These are phyloP conservation scores for Ypsolopha sequella DNA, from an alignment of 2,888 invertebrate genomes.

Conservation along the genomic window DNA sequence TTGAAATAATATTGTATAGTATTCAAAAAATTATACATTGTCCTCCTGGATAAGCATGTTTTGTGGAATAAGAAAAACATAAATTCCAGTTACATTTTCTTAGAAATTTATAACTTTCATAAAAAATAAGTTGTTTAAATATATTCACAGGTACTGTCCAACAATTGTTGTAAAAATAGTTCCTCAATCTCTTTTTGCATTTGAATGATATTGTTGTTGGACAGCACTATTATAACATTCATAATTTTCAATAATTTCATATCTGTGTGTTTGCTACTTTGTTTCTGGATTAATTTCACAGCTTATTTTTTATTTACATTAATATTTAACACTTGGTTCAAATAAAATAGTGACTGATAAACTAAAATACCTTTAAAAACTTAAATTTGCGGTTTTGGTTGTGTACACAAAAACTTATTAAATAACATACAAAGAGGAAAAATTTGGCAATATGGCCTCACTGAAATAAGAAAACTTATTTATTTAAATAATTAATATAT, in stretches of 20 bases:
- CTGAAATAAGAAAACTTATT: too few species aligned
- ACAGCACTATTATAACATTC: too few species aligned
- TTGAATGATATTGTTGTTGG: too few species aligned
- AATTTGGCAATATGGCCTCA: too few species aligned
- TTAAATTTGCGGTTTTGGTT: too few species aligned
- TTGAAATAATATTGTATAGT: slow-evolving; percentile 45
- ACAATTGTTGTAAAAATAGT: neutral
- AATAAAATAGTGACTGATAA: too few species aligned
- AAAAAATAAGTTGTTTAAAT: slow-evolving; percentile 54
- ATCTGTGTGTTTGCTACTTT: neutral
- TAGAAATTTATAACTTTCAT: slow-evolving; percentile 45
- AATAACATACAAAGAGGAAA: too few species aligned
- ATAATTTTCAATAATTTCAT: too few species aligned
- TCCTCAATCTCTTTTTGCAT: too few species aligned
- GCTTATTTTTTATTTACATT: slow-evolving; percentile 51
- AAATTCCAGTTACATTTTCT: slow-evolving; percentile 22
- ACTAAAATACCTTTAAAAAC: too few species aligned
- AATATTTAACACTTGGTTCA: slow-evolving; percentile 37
- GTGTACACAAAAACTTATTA: too few species aligned
- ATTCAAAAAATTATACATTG: slow-evolving; percentile 13
- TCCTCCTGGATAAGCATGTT: slow-evolving; percentile 22
- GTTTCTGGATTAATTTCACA: slow-evolving; percentile 43
- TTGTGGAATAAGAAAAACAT: slow-evolving; percentile 17
- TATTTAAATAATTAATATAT: too few species aligned
- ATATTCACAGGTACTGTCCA: neutral